Evolutionary conservation across 2,113 vertebrate species (phyloP).

Genomic region (Hypomesus transpacificus): DNA sequence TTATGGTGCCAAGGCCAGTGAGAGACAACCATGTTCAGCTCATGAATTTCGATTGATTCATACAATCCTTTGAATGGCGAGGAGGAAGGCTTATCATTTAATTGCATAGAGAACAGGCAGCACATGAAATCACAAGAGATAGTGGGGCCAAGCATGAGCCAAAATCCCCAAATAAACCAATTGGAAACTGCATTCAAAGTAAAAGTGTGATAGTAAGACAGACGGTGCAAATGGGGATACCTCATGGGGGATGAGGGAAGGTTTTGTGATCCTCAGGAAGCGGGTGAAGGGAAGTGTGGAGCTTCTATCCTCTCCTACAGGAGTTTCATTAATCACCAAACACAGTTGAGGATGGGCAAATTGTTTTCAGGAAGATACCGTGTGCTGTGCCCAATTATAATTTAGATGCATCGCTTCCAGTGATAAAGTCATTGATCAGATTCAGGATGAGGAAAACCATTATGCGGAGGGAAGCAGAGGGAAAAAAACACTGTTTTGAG

Average conservation of each 20-base stretch:
- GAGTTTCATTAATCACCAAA: conserved; percentile 47
- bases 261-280: conserved; percentile 27
- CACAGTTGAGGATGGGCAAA: conserved; percentile 30
- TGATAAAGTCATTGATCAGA: conserved; percentile 52
- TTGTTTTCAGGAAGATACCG: conserved; percentile 27
- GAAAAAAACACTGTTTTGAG: conserved; percentile 16
- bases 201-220: conserved; percentile 37
- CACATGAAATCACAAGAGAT: conserved; percentile 53
- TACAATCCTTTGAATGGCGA: conserved; percentile 46
- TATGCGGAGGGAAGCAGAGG: conserved; percentile 19
- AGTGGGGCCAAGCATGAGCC: conserved; percentile 30
- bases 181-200: conserved; percentile 14
- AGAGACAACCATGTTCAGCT: conserved; percentile 32
- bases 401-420: conserved; percentile 46
- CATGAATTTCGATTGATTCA: conserved; percentile 44
- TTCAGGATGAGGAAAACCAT: conserved; percentile 38
- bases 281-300: conserved; percentile 21
- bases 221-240: conserved; percentile 28
- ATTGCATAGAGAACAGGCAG: conserved; percentile 65
- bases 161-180: conserved; percentile 38
- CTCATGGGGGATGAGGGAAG: background rate
- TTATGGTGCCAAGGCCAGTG: conserved; percentile 33
- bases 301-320: conserved; percentile 22
- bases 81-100: conserved; percentile 67
- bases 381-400: conserved; percentile 48